These are phyloP conservation scores for Spilosoma lubricipeda DNA, from an alignment of 2,888 invertebrate genomes.

Conservation along the genomic window DNA sequence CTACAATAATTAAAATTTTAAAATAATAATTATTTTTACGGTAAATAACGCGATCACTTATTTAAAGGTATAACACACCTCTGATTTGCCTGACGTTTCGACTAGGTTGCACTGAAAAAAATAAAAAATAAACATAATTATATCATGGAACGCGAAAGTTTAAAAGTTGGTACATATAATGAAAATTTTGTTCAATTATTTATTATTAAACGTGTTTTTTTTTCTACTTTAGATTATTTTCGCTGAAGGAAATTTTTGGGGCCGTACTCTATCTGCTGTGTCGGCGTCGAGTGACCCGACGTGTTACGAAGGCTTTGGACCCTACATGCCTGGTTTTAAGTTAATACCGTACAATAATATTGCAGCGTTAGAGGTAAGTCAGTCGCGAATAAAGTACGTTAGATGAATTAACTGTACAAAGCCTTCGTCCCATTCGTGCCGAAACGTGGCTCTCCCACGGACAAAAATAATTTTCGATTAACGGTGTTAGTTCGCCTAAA, in stretches of 20 bases:
- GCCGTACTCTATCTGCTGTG: constrained; percentile 95
- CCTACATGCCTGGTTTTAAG: constrained; percentile 96
- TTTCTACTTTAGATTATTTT: constrained; percentile 89
- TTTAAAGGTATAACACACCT: too few species aligned
- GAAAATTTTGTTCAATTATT: neutral
- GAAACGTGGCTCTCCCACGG: too few species aligned
- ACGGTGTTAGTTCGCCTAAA: too few species aligned
- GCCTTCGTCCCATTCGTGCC: too few species aligned
- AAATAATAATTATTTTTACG: too few species aligned
- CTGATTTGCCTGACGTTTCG: too few species aligned
- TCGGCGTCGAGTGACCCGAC: constrained; percentile 96
- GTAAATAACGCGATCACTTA: too few species aligned
- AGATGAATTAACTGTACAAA: neutral
- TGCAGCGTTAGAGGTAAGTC: constrained; percentile 91
- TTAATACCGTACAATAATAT: constrained; percentile 95
- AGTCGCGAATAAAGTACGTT: neutral
- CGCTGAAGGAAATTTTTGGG: constrained; percentile 98
- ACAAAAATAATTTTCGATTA: too few species aligned
- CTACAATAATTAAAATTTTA: neutral
- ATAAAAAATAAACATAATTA: too few species aligned
- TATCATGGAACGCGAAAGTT: too few species aligned
- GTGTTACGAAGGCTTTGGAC: constrained; percentile 94
- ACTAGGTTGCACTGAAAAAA: too few species aligned
- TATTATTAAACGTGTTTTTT: neutral
- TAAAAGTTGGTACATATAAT: too few species aligned